These are phyloP conservation scores for Bufo gargarizans DNA, from an alignment of 2,113 vertebrate species.

Conservation along the genomic window DNA sequence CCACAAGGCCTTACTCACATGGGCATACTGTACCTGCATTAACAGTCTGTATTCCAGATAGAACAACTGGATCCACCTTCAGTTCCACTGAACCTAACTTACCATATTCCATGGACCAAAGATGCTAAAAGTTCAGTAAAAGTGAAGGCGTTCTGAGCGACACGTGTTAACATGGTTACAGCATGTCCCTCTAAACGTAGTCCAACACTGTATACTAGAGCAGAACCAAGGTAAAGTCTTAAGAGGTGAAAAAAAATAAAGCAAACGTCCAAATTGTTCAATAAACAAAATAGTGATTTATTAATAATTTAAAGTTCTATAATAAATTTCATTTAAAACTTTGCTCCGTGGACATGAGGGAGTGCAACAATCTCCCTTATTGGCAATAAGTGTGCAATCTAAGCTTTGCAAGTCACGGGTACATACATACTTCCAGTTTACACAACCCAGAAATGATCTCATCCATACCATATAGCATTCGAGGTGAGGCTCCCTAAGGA, in stretches of 20 bases:
- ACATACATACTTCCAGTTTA: constrained; percentile 76
- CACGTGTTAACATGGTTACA: neutral
- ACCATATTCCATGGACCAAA: too few species aligned
- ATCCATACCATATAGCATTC: constrained; percentile 86
- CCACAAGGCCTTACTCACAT: too few species aligned
- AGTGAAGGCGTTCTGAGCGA: too few species aligned
- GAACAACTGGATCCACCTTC: too few species aligned
- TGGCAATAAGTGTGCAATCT: constrained; percentile 73
- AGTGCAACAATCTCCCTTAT: constrained; percentile 72
- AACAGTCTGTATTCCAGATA: too few species aligned
- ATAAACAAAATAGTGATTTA: constrained; percentile 99
- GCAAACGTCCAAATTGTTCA: constrained; percentile 63
- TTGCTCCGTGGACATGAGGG: constrained; percentile 67
- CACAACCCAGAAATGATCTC: constrained; percentile 63
- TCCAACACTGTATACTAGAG: neutral
- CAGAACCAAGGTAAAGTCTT: neutral
- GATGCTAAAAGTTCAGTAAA: too few species aligned
- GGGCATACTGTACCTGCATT: too few species aligned
- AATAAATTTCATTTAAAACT: constrained; percentile 81
- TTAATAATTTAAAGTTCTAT: constrained; percentile 99
- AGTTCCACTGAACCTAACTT: too few species aligned
- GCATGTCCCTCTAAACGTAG: neutral
- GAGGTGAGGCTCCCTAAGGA: constrained; percentile 87
- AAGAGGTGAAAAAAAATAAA: neutral
- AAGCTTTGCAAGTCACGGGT: constrained; percentile 67